A percentile compares a stretch with the other conserved stretches of the same genome.
Conservation (phyloP, 1,140 invertebrate genomes). For the Leptinotarsa texana region DNA sequence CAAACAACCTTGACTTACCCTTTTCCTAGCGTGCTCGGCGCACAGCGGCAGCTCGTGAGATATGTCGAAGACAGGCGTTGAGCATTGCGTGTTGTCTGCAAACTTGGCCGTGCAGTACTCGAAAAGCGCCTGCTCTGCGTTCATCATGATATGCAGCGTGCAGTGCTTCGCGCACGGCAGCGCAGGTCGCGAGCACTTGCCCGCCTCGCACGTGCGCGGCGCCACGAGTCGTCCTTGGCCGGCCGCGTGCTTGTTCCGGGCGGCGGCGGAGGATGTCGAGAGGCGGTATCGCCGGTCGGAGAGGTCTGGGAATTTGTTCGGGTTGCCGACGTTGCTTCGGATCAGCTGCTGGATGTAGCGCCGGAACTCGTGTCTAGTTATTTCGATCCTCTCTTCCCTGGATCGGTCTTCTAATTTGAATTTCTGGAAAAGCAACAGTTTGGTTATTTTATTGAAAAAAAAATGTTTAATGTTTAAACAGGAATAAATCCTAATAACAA, state of each 20-base stretch:
- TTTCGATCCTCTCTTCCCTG: conserved; percentile 53
- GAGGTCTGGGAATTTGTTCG: conserved; percentile 39
- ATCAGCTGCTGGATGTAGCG: conserved; percentile 51
- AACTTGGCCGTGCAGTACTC: conserved; percentile 88
- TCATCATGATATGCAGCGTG: conserved; percentile 82
- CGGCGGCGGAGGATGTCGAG: not conserved
- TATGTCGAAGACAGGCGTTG: conserved; percentile 84
- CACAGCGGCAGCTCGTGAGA: conserved; percentile 83
- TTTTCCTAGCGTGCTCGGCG: conserved; percentile 77
- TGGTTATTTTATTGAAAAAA: too few species aligned
- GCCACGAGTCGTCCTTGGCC: conserved; percentile 41
- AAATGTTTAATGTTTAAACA: too few species aligned
- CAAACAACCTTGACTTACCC: conserved; percentile 54
- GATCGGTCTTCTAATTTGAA: conserved; percentile 54
- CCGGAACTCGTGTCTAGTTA: conserved; percentile 53
- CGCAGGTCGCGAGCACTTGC: conserved; percentile 64
- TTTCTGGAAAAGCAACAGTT: conserved; percentile 35
- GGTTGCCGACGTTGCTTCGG: conserved; percentile 49
- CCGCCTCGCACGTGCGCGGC: conserved; percentile 43
- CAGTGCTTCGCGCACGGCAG: conserved; percentile 84
- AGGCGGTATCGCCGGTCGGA: conserved; percentile 5
- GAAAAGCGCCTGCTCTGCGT: conserved; percentile 85
- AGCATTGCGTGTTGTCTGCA: conserved; percentile 85
- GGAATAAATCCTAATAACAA: too few species aligned
- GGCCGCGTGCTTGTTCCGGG: conserved; percentile 14